Percentiles rank a stretch among this genome's conserved stretches.
These are phyloP conservation scores for Lordiphosa stackelbergi DNA, from an alignment of 1,140 invertebrate genomes.

Conservation along the genomic window DNA sequence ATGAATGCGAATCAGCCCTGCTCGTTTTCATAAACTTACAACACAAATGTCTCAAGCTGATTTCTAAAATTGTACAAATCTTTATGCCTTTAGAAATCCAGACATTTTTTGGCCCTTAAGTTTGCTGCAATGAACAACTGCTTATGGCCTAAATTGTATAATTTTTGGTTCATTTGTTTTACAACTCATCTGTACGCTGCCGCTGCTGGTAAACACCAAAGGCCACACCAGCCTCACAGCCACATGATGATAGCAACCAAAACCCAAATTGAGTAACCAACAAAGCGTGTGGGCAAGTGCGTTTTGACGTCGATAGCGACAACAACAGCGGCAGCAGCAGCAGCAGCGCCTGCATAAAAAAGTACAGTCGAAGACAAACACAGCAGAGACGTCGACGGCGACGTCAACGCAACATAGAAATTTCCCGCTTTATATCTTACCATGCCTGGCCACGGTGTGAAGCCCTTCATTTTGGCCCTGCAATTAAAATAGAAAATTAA, in stretches of 20 bases:
- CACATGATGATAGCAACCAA: slow-evolving; percentile 13
- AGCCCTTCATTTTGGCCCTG: slow-evolving; percentile 97
- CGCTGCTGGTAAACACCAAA: background rate
- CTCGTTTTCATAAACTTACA: no score
- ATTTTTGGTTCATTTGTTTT: background rate
- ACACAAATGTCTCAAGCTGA: no score
- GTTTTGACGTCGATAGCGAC: slow-evolving; percentile 38
- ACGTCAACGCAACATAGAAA: slow-evolving; percentile 34
- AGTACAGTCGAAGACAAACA: slow-evolving; percentile 74
- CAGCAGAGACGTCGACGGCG: slow-evolving; percentile 39
- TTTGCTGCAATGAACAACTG: no score
- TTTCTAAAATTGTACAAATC: no score
- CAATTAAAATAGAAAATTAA: slow-evolving; percentile 78
- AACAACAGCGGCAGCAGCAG: slow-evolving; percentile 22
- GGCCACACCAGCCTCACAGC: slow-evolving; percentile 22
- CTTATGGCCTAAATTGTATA: no score
- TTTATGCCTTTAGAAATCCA: no score
- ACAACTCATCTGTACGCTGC: background rate
- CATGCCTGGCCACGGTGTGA: slow-evolving; percentile 94
- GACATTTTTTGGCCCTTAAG: no score
- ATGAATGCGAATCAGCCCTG: no score
- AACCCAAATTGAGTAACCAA: slow-evolving; percentile 10
- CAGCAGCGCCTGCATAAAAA: slow-evolving; percentile 52
- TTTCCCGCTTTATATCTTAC: slow-evolving; percentile 81
- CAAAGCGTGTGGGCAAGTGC: slow-evolving; percentile 52